Conservation (phyloP, 2,113 vertebrate species). For the Glaucomys volans region DNA sequence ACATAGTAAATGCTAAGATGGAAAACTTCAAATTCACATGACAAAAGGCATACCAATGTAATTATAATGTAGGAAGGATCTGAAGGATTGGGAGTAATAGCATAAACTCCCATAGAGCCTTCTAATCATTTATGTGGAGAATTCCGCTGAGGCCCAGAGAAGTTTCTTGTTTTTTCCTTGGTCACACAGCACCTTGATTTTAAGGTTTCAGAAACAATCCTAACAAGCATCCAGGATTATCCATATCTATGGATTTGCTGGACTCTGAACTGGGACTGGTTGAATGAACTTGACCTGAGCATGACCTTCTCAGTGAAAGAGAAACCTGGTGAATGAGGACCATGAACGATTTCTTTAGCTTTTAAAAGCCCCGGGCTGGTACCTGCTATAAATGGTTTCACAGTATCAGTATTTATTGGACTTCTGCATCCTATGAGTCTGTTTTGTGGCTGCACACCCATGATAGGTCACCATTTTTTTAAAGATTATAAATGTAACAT, state of each 20-base stretch:
- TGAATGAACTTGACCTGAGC: conserved; percentile 57
- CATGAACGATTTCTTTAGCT: conserved; percentile 6
- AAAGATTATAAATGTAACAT: conserved; percentile 79
- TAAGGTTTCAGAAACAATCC: not conserved
- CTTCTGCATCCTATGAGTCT: conserved; percentile 50
- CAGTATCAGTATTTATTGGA: conserved; percentile 67
- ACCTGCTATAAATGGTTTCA: conserved; percentile 69
- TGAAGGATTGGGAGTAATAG: not conserved
- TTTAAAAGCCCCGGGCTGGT: conserved; percentile 56
- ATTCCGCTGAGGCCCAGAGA: conserved; percentile 25
- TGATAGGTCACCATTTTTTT: conserved; percentile 68
- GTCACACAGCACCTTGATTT: not conserved
- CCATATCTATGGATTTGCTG: not conserved
- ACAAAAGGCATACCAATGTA: not conserved
- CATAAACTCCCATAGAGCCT: not conserved
- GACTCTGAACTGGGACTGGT: not conserved
- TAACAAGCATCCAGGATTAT: not conserved
- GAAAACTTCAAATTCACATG: conserved; percentile 16
- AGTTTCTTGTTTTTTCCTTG: not conserved
- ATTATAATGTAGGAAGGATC: not conserved
- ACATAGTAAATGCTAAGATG: not conserved
- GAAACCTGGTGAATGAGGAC: conserved; percentile 33
- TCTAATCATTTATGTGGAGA: not conserved
- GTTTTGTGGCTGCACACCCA: conserved; percentile 43
- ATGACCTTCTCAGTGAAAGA: conserved; percentile 70